phyloP scores from a whole-genome alignment of 2,113 vertebrate genomes.

The Salvelinus namaycush region DNA sequence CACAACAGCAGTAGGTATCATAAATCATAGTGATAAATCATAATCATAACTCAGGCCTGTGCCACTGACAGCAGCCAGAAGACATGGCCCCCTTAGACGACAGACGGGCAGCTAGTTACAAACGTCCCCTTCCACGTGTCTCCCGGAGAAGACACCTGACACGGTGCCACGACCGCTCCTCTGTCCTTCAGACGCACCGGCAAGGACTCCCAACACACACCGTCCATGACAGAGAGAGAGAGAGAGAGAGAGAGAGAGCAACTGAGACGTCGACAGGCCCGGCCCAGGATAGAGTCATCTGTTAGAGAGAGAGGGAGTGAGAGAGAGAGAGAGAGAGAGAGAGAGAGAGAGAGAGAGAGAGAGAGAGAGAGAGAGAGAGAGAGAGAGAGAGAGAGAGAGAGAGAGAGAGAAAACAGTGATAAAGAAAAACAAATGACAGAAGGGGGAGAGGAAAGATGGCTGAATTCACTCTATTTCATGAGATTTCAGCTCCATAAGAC shows the following conservation, averaged over 20 bases:
- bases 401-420: no score
- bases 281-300: constrained; percentile 36
- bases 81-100: constrained; percentile 54
- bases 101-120: constrained; percentile 50
- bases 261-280: constrained; percentile 5
- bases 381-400: no score
- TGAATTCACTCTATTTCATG: constrained; percentile 38
- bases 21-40: constrained; percentile 71
- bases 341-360: no score
- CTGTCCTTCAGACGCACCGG: constrained; percentile 53
- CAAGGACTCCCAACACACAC: constrained; percentile 55
- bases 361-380: neutral
- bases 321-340: no score
- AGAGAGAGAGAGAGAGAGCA: constrained; percentile 21
- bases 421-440: no score
- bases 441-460: constrained; percentile 28
- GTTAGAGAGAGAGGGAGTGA: neutral
- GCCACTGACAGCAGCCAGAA: constrained; percentile 56
- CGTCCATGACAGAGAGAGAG: neutral
- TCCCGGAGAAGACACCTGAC: constrained; percentile 21
- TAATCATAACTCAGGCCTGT: constrained; percentile 67
- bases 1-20: constrained; percentile 50
- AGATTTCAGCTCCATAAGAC: constrained; percentile 29
- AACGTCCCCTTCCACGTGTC: constrained; percentile 68
- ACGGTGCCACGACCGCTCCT: neutral